Conservation (phyloP, 2,797 vertebrate genomes). For the Anguilla megastoma region DNA sequence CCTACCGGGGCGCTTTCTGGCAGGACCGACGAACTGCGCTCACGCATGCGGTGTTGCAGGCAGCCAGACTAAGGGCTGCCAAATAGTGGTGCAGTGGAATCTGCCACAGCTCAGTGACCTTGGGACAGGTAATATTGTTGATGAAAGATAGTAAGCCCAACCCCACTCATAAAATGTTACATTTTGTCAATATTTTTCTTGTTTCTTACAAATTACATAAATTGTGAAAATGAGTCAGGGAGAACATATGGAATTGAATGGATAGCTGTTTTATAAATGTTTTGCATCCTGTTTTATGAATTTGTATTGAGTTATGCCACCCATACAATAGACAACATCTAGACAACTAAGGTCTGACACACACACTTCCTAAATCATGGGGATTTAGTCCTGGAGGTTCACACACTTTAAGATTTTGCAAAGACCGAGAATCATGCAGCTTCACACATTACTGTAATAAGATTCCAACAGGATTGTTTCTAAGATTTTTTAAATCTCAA, state of each 20-base stretch:
- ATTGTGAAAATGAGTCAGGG: not conserved
- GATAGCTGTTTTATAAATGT: not conserved
- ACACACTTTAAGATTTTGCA: no score
- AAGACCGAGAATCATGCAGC: no score
- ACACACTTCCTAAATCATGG: no score
- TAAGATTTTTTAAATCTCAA: no score
- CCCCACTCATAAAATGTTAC: not conserved
- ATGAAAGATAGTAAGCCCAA: not conserved
- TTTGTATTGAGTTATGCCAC: not conserved
- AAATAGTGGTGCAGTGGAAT: conserved; percentile 20
- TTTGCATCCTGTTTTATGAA: not conserved
- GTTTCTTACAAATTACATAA: not conserved
- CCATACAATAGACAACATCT: no score
- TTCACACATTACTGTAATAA: no score
- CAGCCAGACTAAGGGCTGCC: conserved; percentile 8
- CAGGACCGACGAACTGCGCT: not conserved
- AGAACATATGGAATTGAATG: not conserved
- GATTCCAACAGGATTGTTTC: no score
- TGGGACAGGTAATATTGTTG: not conserved
- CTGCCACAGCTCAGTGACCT: not conserved
- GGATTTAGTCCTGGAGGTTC: no score
- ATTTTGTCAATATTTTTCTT: not conserved
- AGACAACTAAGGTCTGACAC: no score
- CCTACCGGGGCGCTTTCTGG: conserved; percentile 22
- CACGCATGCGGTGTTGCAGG: not conserved